Evolutionary conservation across 2,888 invertebrate species (phyloP).

Genomic region (Peribatodes rhomboidaria): DNA sequence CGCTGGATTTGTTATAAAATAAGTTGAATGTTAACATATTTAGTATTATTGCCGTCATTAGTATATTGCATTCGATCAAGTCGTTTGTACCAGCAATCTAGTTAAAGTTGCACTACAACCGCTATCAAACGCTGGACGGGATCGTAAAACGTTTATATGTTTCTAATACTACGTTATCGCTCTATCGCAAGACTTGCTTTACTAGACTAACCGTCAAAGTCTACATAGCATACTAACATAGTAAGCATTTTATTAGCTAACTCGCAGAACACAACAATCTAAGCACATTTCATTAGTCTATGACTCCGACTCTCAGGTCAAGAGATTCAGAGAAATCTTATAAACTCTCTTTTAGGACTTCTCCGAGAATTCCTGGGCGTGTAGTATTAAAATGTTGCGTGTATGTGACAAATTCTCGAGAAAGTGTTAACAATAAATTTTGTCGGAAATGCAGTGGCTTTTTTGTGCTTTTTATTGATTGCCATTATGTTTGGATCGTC

Average conservation of each 20-base stretch:
- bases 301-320: slow-evolving; percentile 3
- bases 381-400: slow-evolving; percentile 45
- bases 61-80: slow-evolving; percentile 21
- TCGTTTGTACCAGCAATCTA: slow-evolving; percentile 22
- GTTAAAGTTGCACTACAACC: slow-evolving; percentile 28
- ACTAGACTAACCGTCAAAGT: slow-evolving; percentile 20
- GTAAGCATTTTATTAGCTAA: slow-evolving; percentile 36
- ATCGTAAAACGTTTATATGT: slow-evolving; percentile 35
- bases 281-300: slow-evolving; percentile 32
- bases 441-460: slow-evolving; percentile 32
- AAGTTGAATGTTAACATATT: slow-evolving; percentile 4
- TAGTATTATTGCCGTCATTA: slow-evolving; percentile 5
- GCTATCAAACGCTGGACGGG: slow-evolving; percentile 20
- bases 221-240: slow-evolving; percentile 33
- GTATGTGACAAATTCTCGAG: slow-evolving; percentile 39
- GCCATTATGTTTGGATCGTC: slow-evolving; percentile 34
- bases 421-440: slow-evolving; percentile 40
- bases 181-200: slow-evolving; percentile 22
- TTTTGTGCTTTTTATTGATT: slow-evolving; percentile 35
- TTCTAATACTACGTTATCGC: slow-evolving; percentile 32
- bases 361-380: slow-evolving; percentile 29
- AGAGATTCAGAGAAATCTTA: slow-evolving; percentile 34
- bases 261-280: slow-evolving; percentile 31
- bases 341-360: slow-evolving; percentile 31
- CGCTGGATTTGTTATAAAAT: slow-evolving; percentile 3